These are phyloP conservation scores for Podabrus alpinus DNA, from an alignment of 2,888 invertebrate genomes.

Conservation along the genomic window DNA sequence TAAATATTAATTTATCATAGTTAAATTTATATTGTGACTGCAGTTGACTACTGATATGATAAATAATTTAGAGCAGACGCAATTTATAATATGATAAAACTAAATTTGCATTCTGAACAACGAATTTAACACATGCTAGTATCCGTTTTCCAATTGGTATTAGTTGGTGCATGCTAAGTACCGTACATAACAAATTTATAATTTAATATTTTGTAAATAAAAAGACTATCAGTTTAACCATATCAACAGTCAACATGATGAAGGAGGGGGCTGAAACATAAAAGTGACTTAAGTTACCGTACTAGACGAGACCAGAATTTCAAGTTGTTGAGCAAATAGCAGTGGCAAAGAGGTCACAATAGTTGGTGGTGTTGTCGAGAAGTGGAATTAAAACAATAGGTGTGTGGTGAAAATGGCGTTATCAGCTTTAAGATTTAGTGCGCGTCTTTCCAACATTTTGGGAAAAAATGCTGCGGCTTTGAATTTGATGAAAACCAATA, in stretches of 20 bases:
- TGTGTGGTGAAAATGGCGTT: constrained; percentile 19
- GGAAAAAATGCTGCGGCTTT: constrained; percentile 11
- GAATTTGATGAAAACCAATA: background rate
- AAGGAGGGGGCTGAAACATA: background rate
- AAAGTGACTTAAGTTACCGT: background rate
- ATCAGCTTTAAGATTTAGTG: constrained; percentile 10
- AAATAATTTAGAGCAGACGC: background rate
- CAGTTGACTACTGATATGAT: background rate
- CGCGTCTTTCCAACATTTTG: constrained; percentile 12
- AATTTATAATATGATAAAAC: background rate
- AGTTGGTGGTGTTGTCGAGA: background rate
- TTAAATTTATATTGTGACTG: background rate
- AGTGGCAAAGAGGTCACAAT: background rate
- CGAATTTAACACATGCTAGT: background rate
- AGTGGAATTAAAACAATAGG: background rate
- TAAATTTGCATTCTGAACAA: background rate
- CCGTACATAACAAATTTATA: background rate
- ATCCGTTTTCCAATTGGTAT: background rate
- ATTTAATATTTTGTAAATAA: background rate
- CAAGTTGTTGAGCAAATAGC: background rate
- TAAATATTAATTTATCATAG: background rate
- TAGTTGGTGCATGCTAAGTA: background rate
- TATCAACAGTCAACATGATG: background rate
- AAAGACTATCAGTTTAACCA: background rate
- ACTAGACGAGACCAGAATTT: background rate